Base-by-base conservation (phyloP, 2,797 vertebrate genomes). In the Coregonus ussuriensis region DNA sequence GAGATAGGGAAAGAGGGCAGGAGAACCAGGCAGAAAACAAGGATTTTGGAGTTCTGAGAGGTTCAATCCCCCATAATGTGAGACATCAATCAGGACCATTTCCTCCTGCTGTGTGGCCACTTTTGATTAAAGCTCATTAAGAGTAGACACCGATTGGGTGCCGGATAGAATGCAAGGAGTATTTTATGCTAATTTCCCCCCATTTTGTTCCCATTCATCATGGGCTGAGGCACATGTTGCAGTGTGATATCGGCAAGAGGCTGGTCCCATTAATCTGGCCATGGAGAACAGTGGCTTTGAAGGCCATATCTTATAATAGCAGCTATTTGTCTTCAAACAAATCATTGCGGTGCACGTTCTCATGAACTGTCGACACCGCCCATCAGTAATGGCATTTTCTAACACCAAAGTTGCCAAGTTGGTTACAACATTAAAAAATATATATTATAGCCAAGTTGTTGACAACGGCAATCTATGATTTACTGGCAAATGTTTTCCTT, bases 151-250 rank as follows among this genome's bases (percentile, higher is more conserved):
- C 77, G 82, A 77, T 81, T 79, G 82, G 77, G 80, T 2, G 76
- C 77, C 76, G 67, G 82, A 82, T 84, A 77, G 81, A 87, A 84
- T 41, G 69, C 84, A 74, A 65, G 35, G 29, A 31, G 81, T 77
- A 74, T 77, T 76, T 84, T 83, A 82, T 87, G 85, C 83, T 52
- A 79, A 81, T 82, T 85, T 82, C 78, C 78, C 84, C 81, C 41
- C 81, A 77, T 73, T 83, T 63, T 75, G 78, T 76, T 56, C 18
- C 16, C 79, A 74, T 86, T 83, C 51, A 73, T 84, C 83, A 70
- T 18, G 31, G 31, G 31, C 33, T 41, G 16, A 69, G 67, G 67
- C 33, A 4, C 31, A 69, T 70, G 68, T 47, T 70, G 37, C 68
- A 41, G 68, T 41, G 68, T 51, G 35, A 21, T 70, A 47, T 47